Evolutionary conservation across 2,888 invertebrate genomes (phyloP).

Genomic region (Drosophila peninsularis): DNA sequence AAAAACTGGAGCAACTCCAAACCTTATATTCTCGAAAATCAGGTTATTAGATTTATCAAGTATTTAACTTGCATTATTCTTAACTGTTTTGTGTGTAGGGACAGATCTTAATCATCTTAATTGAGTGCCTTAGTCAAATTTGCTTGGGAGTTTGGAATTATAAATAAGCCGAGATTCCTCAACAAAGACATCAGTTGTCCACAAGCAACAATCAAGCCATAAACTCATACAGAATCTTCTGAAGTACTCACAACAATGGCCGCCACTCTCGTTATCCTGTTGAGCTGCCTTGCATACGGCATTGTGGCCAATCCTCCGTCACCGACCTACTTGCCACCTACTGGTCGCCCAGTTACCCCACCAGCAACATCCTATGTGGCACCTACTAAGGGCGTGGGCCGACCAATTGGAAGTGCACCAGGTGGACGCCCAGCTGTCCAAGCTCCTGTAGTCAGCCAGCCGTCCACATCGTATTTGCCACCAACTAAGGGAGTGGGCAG

Average conservation of each 20-base stretch:
- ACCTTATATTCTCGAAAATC: neutral
- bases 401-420: neutral
- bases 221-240: neutral
- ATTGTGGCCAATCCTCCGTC: neutral
- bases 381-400: neutral
- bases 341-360: neutral
- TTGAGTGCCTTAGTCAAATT: neutral
- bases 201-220: neutral
- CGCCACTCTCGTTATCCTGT: conserved; percentile 8
- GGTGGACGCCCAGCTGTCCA: neutral
- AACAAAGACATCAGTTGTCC: conserved; percentile 17
- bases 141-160: neutral
- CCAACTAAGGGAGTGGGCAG: neutral
- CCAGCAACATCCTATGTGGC: neutral
- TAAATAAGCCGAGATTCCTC: conserved; percentile 3
- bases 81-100: neutral
- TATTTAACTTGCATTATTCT: neutral
- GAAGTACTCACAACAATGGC: conserved; percentile 15
- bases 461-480: neutral
- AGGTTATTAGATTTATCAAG: conserved; percentile 5
- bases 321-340: conserved; percentile 2
- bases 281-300: conserved; percentile 18
- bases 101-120: neutral
- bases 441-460: neutral
- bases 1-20: neutral